phyloP scores from a whole-genome alignment of 2,888 invertebrate genomes.

The Parnassius mnemosyne region DNA sequence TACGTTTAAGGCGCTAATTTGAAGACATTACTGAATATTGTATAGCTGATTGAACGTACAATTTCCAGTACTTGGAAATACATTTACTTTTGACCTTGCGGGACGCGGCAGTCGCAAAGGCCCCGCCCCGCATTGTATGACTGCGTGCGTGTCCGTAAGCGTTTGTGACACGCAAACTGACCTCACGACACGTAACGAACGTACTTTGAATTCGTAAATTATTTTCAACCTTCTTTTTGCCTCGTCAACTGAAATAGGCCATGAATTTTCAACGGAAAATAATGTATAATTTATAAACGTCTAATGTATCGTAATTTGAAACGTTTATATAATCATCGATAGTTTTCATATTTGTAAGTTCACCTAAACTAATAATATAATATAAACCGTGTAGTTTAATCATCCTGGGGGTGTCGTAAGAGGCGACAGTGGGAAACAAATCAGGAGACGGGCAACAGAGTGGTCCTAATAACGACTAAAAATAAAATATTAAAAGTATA shows the following conservation, averaged over 20 bases:
- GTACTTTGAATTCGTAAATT: conserved; percentile 21
- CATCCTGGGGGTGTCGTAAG: too few relatives aligned
- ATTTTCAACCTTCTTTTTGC: conserved; percentile 25
- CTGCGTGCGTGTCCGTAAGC: conserved; percentile 36
- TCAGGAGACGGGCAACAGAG: too few relatives aligned
- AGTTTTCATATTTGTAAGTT: too few relatives aligned
- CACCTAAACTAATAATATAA: too few relatives aligned
- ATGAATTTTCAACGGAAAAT: not conserved
- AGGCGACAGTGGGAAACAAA: too few relatives aligned
- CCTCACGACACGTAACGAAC: conserved; percentile 30
- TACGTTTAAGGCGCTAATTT: conserved; percentile 20
- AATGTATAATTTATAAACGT: not conserved
- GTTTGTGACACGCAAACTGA: conserved; percentile 37
- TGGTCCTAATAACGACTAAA: too few relatives aligned
- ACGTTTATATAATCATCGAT: too few relatives aligned
- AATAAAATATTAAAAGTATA: too few relatives aligned
- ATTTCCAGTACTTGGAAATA: conserved; percentile 30
- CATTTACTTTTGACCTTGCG: conserved; percentile 45
- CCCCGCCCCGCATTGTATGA: conserved; percentile 45
- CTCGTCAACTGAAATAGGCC: conserved; percentile 22
- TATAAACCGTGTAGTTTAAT: too few relatives aligned
- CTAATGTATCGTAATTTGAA: too few relatives aligned
- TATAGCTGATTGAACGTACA: conserved; percentile 27
- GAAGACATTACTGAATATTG: conserved; percentile 29
- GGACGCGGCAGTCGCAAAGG: conserved; percentile 43